phyloP scores from a whole-genome alignment of 2,113 vertebrate genomes.

The Setophaga kirtlandii region DNA sequence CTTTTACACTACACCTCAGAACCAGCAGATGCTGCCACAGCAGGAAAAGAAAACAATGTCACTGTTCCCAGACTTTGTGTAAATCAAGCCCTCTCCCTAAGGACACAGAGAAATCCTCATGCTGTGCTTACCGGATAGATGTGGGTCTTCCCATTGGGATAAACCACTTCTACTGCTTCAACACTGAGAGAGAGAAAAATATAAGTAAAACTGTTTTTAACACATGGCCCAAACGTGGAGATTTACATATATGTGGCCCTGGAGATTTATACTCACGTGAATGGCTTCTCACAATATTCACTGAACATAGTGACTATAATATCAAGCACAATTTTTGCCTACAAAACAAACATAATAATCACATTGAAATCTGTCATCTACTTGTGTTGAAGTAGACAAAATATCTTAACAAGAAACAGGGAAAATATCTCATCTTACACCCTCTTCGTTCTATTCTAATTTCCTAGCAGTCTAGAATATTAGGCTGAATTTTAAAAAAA shows the following conservation, averaged over 20 bases:
- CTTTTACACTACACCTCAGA: background rate
- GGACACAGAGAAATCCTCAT: background rate
- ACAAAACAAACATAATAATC: conserved; percentile 37
- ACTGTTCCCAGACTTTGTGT: background rate
- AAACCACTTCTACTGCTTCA: conserved; percentile 90
- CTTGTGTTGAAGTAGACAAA: background rate
- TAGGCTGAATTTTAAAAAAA: background rate
- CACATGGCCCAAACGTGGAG: background rate
- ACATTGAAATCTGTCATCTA: background rate
- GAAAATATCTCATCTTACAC: background rate
- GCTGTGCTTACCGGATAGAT: conserved; percentile 81
- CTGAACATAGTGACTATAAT: conserved; percentile 95
- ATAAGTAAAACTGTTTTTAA: background rate
- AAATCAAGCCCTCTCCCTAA: background rate
- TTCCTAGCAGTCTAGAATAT: background rate
- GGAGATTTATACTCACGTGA: conserved; percentile 84
- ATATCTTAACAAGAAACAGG: background rate
- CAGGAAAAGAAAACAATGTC: background rate
- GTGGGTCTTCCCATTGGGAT: conserved; percentile 84
- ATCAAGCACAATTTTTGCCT: conserved; percentile 97
- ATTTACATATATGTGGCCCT: too few relatives aligned
- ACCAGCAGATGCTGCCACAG: background rate
- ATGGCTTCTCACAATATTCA: conserved; percentile 91
- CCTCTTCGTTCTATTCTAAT: background rate
- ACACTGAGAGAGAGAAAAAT: conserved; percentile 73